Percentiles rank a stretch among this genome's conserved stretches.
phyloP scores from a whole-genome alignment of 2,797 vertebrate species.

The Arnoldichthys spilopterus region DNA sequence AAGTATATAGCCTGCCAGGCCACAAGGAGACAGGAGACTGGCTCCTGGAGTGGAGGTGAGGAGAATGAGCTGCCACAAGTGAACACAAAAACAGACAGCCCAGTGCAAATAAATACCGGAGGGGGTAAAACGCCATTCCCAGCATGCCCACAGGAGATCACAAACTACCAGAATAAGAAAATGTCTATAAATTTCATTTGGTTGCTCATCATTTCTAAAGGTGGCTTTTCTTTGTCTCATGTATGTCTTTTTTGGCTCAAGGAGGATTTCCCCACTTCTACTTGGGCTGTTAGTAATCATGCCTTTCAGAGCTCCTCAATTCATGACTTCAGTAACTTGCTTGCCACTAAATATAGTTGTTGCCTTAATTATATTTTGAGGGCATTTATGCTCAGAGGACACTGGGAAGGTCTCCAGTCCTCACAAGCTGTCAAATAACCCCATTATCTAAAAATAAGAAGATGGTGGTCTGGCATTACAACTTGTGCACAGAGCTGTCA shows the following conservation, averaged over 20 bases:
- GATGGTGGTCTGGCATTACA: constrained; percentile 46
- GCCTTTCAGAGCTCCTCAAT: neutral
- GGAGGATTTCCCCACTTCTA: constrained; percentile 49
- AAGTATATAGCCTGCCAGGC: constrained; percentile 74
- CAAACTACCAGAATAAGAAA: constrained; percentile 66
- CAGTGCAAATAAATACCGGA: constrained; percentile 75
- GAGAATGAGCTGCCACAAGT: constrained; percentile 69
- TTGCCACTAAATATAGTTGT: constrained; percentile 17
- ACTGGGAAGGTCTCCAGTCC: constrained; percentile 41
- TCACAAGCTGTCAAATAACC: constrained; percentile 46
- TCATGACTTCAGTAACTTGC: constrained; percentile 2
- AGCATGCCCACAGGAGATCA: constrained; percentile 67
- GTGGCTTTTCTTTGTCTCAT: constrained; percentile 21
- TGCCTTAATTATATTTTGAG: constrained; percentile 31
- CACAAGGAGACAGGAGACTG: constrained; percentile 74
- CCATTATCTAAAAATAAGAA: constrained; percentile 50
- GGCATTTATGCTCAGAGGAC: constrained; percentile 32
- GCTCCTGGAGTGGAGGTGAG: constrained; percentile 67
- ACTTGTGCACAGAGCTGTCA: constrained; percentile 41
- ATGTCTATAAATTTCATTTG: constrained; percentile 31
- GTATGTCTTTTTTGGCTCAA: constrained; percentile 54
- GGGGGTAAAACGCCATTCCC: constrained; percentile 73
- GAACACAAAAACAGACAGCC: constrained; percentile 75
- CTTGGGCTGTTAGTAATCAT: neutral
- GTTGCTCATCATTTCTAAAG: constrained; percentile 19